Evolutionary conservation across 2,797 vertebrate genomes (phyloP).

Genomic region (Enteromius thamalakanensis): DNA sequence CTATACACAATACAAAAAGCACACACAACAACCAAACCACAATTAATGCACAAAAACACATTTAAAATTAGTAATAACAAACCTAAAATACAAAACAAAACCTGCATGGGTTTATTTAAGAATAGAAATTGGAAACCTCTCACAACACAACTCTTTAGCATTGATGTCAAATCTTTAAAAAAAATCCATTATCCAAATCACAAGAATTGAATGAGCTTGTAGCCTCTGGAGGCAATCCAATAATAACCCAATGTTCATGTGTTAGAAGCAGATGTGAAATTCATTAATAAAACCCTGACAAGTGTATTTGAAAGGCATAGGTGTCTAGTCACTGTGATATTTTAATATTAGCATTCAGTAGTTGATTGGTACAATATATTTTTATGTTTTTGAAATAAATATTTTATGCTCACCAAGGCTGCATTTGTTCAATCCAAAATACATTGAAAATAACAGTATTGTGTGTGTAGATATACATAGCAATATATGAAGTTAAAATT

Average conservation of each 20-base stretch:
- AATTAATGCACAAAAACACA: background rate
- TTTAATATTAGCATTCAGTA: background rate
- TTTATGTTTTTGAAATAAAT: background rate
- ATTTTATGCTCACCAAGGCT: too few relatives aligned
- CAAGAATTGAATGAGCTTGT: constrained; percentile 24
- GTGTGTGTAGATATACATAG: too few relatives aligned
- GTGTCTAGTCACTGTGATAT: background rate
- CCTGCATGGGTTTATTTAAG: background rate
- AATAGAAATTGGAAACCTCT: background rate
- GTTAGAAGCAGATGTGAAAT: constrained; percentile 41
- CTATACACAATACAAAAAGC: background rate
- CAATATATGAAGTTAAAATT: too few relatives aligned
- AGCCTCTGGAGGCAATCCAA: constrained; percentile 23
- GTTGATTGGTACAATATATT: background rate
- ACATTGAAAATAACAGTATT: too few relatives aligned
- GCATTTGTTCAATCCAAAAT: too few relatives aligned
- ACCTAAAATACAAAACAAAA: background rate
- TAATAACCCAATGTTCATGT: constrained; percentile 30
- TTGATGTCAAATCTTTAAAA: constrained; percentile 43
- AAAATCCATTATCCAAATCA: constrained; percentile 34
- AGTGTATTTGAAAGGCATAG: background rate
- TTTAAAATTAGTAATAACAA: background rate
- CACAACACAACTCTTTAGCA: constrained; percentile 27
- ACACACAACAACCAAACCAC: background rate
- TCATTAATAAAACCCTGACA: constrained; percentile 38